Base-by-base conservation (phyloP, 1,140 invertebrate species). In the Hestina assimilis region DNA sequence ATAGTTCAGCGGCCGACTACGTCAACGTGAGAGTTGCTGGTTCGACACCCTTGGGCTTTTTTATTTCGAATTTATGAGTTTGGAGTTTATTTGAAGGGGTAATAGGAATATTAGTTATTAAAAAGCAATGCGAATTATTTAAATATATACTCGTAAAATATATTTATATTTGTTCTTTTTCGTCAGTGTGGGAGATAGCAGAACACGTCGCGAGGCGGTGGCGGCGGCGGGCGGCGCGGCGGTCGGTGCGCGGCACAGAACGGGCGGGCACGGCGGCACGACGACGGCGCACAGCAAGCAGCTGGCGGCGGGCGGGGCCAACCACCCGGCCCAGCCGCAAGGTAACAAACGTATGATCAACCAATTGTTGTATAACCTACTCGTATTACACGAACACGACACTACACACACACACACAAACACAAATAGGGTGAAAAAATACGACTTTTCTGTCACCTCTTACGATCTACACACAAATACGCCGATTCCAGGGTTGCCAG, bases 251-350 rank as follows among this genome's bases (percentile, higher is more conserved):
- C 66, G 63, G 77, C 68, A 65, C 73, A 69, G 69, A 79, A 69
- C 81, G 66, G 67, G 59, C 67, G 68, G 54, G 47, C 65, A 53
- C 77, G 67, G 64, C 71, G 72, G 61, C 80, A 79, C 91, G 86
- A 95, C 95, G 92, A 94, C 95, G 90, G 92, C 94, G 70, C 94
- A 93, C 89, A 94, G 93, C 89, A 94, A 95, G 86, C 89, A 90
- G 85, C 83, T 89, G 79, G 90, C 83, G 89, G 90, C 89, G 89
- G 91, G 75, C 89, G 92, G 83, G 91, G 90, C 86, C 91, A 93
- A 90, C 91, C 88, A 89, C 85, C 87, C 88, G 86, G 92, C 79
- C 92, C 90, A 91, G 90, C 91, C 91, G 90, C 90, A 91, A 91
- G 91, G 90, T 91, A 92, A 86, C 84, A 89, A 89, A 89, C 89